phyloP scores from a whole-genome alignment of 2,888 invertebrate genomes.

The Reticulitermes lucifugus region DNA sequence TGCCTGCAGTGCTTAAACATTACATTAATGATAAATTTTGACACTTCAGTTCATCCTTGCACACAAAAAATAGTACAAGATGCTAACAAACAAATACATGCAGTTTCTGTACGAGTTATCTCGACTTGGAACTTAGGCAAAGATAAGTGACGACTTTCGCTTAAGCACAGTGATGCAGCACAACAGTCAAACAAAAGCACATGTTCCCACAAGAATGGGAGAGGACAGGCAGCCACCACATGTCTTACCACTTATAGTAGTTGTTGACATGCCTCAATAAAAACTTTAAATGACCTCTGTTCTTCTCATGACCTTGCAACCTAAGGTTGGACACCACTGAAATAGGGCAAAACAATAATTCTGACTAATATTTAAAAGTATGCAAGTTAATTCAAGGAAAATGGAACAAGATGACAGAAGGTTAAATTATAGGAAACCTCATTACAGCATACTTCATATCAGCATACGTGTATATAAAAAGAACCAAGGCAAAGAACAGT shows the following conservation, averaged over 20 bases:
- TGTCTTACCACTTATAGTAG: slow-evolving; percentile 12
- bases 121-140: background rate
- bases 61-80: background rate
- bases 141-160: background rate
- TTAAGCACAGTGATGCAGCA: background rate
- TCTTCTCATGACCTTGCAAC: background rate
- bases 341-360: slow-evolving; percentile 20
- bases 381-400: background rate
- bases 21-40: too few species aligned
- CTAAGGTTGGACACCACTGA: slow-evolving; percentile 35
- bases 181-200: slow-evolving; percentile 26
- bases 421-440: too few species aligned
- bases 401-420: background rate
- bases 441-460: too few species aligned
- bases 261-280: slow-evolving; percentile 16
- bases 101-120: background rate
- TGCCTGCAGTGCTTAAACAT: too few species aligned
- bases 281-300: slow-evolving; percentile 20
- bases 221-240: background rate
- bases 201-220: background rate
- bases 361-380: slow-evolving; percentile 9
- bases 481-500: too few species aligned
- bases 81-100: slow-evolving; percentile 9
- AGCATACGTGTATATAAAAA: too few species aligned
- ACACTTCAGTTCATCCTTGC: background rate